A percentile compares a stretch with the other conserved stretches of the same genome.
Conservation (phyloP, 2,113 vertebrate species). For the Hyla sarda region DNA sequence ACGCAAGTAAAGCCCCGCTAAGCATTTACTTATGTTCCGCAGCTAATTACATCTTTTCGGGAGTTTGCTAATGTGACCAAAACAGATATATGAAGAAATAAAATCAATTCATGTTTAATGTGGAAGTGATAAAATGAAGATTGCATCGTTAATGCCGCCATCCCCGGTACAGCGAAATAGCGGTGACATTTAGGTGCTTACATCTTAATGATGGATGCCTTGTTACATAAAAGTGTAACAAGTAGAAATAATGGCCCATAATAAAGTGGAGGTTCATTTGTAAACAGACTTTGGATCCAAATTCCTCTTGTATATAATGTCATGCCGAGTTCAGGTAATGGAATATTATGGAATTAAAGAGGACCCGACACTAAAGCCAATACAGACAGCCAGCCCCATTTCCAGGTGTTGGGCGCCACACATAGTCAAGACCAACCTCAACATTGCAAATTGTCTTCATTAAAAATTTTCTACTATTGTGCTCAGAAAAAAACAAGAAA, state of each 20-base stretch:
- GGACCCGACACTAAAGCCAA: not conserved
- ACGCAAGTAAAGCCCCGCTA: not conserved
- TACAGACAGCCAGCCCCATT: not conserved
- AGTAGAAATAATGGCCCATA: constrained; percentile 36
- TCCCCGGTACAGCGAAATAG: constrained; percentile 21
- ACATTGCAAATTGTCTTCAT: too few species aligned
- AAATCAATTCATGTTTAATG: constrained; percentile 35
- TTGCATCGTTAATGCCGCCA: constrained; percentile 32
- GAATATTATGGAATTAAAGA: constrained; percentile 2
- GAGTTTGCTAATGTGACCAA: constrained; percentile 24
- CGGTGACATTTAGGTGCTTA: constrained; percentile 44
- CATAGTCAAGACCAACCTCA: too few species aligned
- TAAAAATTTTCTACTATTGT: too few species aligned
- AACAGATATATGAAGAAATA: constrained; percentile 35
- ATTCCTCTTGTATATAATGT: not conserved
- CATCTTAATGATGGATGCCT: constrained; percentile 33
- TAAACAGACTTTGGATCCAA: constrained; percentile 22
- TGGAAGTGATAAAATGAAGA: constrained; percentile 43
- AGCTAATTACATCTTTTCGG: constrained; percentile 23
- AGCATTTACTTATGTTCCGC: constrained; percentile 10
- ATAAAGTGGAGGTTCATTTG: constrained; percentile 43
- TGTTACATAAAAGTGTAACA: constrained; percentile 32
- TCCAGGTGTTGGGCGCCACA: too few species aligned
- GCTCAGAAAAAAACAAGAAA: too few species aligned
- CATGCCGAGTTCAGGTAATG: constrained; percentile 1